phyloP scores from a whole-genome alignment of 1,140 invertebrate genomes.

The Heliothis virescens region DNA sequence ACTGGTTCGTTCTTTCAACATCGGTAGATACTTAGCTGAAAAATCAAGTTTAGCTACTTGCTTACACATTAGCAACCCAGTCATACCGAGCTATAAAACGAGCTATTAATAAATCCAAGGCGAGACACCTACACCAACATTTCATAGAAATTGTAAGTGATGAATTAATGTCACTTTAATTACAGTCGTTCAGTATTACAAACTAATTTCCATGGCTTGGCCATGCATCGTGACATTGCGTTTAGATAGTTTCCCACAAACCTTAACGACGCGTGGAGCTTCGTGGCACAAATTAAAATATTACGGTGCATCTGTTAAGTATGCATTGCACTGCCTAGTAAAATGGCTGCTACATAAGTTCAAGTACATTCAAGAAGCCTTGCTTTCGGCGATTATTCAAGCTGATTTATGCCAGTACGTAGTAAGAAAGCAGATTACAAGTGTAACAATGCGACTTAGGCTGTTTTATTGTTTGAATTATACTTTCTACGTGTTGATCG shows the following conservation, averaged over 20 bases:
- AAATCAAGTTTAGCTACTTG: too few species aligned
- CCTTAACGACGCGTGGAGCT: slow-evolving; percentile 46
- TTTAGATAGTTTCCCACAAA: slow-evolving; percentile 52
- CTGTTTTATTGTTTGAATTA: slow-evolving; percentile 41
- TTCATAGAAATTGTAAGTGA: slow-evolving; percentile 50
- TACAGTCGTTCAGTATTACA: slow-evolving; percentile 39
- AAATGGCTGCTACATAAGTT: slow-evolving; percentile 54
- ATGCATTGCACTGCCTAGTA: slow-evolving; percentile 53
- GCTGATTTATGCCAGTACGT: slow-evolving; percentile 68
- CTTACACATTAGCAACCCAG: neutral
- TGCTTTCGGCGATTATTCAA: slow-evolving; percentile 73
- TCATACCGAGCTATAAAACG: neutral
- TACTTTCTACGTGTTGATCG: slow-evolving; percentile 38
- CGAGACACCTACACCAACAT: neutral
- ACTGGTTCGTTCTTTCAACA: too few species aligned
- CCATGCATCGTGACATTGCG: slow-evolving; percentile 46
- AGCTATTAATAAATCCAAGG: neutral
- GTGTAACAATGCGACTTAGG: slow-evolving; percentile 8
- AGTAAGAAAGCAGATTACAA: slow-evolving; percentile 62
- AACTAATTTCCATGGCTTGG: slow-evolving; percentile 42
- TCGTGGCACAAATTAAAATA: slow-evolving; percentile 70
- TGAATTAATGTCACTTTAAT: slow-evolving; percentile 45
- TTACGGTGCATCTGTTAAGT: slow-evolving; percentile 69
- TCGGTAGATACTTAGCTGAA: too few species aligned
- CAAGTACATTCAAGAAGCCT: slow-evolving; percentile 56